phyloP scores from a whole-genome alignment of 1,140 invertebrate genomes.

The Octopus sinensis region DNA sequence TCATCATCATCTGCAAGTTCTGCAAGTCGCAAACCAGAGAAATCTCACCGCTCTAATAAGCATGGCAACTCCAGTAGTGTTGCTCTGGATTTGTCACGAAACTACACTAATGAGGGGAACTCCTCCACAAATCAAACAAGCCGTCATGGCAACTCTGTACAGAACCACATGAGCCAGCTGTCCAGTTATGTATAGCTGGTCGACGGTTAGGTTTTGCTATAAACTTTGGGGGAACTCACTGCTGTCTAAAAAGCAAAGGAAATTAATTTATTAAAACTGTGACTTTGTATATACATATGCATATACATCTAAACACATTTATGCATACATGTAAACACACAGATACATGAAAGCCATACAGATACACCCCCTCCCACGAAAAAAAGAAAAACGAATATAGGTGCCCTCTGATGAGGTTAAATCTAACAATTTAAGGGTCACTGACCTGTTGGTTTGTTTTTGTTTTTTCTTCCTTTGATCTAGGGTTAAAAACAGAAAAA shows the following conservation, averaged over 20 bases:
- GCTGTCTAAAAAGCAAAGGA: neutral
- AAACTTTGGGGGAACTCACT: no score
- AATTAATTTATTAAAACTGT: neutral
- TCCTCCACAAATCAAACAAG: neutral
- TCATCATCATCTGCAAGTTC: neutral
- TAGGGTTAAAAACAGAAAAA: no score
- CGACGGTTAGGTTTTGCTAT: neutral
- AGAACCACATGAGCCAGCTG: neutral
- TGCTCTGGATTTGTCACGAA: neutral
- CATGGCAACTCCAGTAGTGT: neutral
- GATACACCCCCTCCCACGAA: no score
- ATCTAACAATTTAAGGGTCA: no score
- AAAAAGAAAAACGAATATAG: no score
- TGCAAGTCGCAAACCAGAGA: neutral
- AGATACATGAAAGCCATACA: no score
- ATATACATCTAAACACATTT: no score
- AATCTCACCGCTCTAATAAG: neutral
- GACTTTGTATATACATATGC: neutral
- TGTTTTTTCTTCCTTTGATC: no score
- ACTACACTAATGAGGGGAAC: neutral
- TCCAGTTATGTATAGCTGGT: slow-evolving; percentile 12
- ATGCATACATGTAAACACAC: no score
- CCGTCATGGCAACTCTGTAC: neutral
- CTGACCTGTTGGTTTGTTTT: no score
- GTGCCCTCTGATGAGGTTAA: no score